Evolutionary conservation across 2,797 vertebrate species (phyloP), one percentile per base, ranked within the genome.

Genomic region (Mastacembelus armatus): DNA sequence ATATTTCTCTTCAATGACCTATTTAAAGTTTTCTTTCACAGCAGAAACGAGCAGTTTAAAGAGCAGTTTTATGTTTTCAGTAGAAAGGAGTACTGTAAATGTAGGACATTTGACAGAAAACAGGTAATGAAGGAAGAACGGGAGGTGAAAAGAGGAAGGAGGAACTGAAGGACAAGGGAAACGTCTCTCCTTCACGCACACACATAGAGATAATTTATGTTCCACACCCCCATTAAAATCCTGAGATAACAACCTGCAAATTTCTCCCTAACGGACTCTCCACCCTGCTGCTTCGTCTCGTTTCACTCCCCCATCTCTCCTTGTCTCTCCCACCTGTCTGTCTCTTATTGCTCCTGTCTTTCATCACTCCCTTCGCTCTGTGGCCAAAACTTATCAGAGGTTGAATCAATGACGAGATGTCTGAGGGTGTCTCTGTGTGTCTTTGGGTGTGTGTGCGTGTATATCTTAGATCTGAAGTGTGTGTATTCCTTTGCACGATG

Each of bases 321-420:
- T 42, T 10, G 40, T 70, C 42, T 74, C 74, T 74, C 68, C 73
- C 75, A 84, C 78, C 87, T 88, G 87, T 80, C 86, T 81, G 42
- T 79, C 74, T 89, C 71, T 66, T 81, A 71, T 90, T 91, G 84
- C 87, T 36, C 22, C 77, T 69, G 77, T 85, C 90, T 91, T 91
- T 89, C 88, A 90, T 90, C 89, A 89, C 85, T 78, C 84, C 68
- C 70, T 73, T 49, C 3, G 9, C 76, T 61, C 82, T 32, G 47
- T 78, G 80, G 71, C 80, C 80, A 2, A 86, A 81, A 81, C 73
- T 71, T 79, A 85, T 88, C 88, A 76, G 71, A 80, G 84, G 80
- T 60, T 56, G 66, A 84, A 81, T 90, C 88, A 72, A 78, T 85
- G 84, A 63, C 67, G 42, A 81, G 73, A 80, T 8, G 66, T 78